Percentiles rank a stretch among this genome's conserved stretches.
These are phyloP conservation scores for Hartigia nigra DNA, from an alignment of 2,888 invertebrate genomes.

Conservation along the genomic window DNA sequence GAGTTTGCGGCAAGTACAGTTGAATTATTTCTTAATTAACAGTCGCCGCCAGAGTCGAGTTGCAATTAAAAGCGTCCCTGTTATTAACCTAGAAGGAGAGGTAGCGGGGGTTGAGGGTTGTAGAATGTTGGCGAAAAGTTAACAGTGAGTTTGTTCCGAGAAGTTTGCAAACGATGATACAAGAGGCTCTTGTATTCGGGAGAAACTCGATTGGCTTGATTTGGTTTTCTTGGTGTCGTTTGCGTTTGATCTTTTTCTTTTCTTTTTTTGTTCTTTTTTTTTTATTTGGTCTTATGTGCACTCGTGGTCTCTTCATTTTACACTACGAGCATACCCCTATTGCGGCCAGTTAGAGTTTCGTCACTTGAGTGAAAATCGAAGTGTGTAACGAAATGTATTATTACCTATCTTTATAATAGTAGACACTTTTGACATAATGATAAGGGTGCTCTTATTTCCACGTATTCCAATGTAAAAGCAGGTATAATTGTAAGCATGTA, in stretches of 20 bases:
- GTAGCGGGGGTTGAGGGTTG: background rate
- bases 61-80: background rate
- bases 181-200: background rate
- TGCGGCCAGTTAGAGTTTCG: background rate
- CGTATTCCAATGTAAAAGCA: no score
- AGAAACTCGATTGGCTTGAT: background rate
- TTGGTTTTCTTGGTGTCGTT: background rate
- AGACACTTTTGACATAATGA: no score
- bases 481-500: no score
- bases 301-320: background rate
- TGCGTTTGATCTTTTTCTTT: background rate
- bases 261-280: background rate
- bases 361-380: background rate
- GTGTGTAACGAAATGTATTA: no score
- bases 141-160: background rate
- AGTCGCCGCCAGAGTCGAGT: background rate
- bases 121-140: background rate
- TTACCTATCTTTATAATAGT: no score
- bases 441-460: no score
- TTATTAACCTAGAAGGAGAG: background rate
- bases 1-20: background rate
- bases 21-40: constrained; percentile 8
- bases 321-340: background rate
- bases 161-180: background rate
- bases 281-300: background rate